Percentiles rank a stretch among this genome's conserved stretches.
These are phyloP conservation scores for Drosophila kanekoi DNA, from an alignment of 2,888 invertebrate genomes.

Conservation along the genomic window DNA sequence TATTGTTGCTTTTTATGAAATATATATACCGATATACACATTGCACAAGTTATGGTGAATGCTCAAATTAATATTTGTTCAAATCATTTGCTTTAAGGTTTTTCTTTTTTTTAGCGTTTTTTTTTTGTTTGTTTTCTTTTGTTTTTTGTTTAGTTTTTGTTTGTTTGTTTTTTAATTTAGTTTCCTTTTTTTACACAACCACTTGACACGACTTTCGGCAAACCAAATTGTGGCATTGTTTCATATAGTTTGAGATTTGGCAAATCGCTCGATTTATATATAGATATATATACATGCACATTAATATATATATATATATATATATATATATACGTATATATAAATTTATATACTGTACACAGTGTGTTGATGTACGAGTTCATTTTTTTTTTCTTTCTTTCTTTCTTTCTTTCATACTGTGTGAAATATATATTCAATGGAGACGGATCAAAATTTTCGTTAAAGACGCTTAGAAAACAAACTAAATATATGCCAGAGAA, in stretches of 20 bases:
- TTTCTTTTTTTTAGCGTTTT: conserved; percentile 16
- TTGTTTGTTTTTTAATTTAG: conserved; percentile 27
- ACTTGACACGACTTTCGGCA: conserved; percentile 66
- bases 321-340: conserved; percentile 17
- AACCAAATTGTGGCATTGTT: conserved; percentile 40
- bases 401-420: neutral
- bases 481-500: conserved; percentile 31
- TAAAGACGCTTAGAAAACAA: conserved; percentile 23
- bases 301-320: neutral
- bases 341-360: conserved; percentile 1
- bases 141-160: conserved; percentile 10
- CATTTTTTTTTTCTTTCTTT: neutral
- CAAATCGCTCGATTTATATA: conserved; percentile 14
- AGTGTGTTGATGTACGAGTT: conserved; percentile 2
- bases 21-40: conserved; percentile 54
- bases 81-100: too few relatives aligned
- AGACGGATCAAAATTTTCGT: conserved; percentile 25
- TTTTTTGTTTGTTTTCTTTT: neutral
- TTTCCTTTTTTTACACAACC: conserved; percentile 63
- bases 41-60: conserved; percentile 59
- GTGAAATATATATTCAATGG: conserved; percentile 1
- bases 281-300: conserved; percentile 22
- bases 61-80: conserved; percentile 33
- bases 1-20: conserved; percentile 46
- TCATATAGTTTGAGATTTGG: neutral